Percentiles rank a stretch among this genome's conserved stretches.
phyloP scores from a whole-genome alignment of 1,140 invertebrate species.

The Epicauta chinensis region DNA sequence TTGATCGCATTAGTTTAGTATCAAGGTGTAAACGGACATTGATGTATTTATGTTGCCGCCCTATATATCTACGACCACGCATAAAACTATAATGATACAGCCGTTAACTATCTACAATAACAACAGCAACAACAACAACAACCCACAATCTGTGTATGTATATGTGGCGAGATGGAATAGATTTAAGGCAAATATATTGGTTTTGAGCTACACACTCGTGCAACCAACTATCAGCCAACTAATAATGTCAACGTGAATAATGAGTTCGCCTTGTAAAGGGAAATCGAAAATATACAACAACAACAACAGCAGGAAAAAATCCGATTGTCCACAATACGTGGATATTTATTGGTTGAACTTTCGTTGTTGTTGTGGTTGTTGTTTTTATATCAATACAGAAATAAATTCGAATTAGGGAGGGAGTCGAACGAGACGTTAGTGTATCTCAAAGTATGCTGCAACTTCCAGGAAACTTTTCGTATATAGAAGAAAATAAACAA shows the following conservation, averaged over 20 bases:
- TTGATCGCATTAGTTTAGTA: constrained; percentile 17
- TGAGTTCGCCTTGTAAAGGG: background rate
- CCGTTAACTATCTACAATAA: background rate
- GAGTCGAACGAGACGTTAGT: too few relatives aligned
- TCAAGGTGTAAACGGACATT: constrained; percentile 22
- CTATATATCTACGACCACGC: constrained; percentile 23
- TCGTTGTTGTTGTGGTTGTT: too few relatives aligned
- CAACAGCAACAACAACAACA: background rate
- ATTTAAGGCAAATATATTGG: constrained; percentile 3
- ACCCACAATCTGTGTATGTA: background rate
- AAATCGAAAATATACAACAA: too few relatives aligned
- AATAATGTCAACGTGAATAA: constrained; percentile 14
- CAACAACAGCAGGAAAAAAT: too few relatives aligned
- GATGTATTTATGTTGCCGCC: constrained; percentile 20
- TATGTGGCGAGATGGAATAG: too few relatives aligned
- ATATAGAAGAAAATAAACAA: too few relatives aligned
- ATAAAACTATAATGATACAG: constrained; percentile 13
- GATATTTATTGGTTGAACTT: too few relatives aligned
- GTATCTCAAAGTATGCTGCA: too few relatives aligned
- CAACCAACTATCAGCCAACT: constrained; percentile 12
- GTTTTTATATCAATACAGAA: too few relatives aligned
- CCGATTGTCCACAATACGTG: too few relatives aligned
- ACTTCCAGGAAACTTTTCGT: too few relatives aligned
- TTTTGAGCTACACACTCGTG: constrained; percentile 7
- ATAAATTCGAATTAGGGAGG: too few relatives aligned